Conservation (phyloP, 1,140 invertebrate species). For the Agrypnia vestita region DNA sequence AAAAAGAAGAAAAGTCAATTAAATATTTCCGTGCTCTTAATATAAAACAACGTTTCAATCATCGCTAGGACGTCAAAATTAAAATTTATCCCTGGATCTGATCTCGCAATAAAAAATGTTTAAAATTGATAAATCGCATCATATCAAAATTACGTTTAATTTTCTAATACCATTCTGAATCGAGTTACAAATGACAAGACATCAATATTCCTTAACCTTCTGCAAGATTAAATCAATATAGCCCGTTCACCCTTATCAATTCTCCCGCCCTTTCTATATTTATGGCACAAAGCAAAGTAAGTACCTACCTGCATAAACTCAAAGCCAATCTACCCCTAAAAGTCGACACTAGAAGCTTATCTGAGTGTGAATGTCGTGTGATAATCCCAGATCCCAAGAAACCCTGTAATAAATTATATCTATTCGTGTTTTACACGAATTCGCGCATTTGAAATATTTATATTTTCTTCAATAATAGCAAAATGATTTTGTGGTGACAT, state of each 20-base stretch:
- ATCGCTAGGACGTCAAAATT: too few relatives aligned
- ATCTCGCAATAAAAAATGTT: not conserved
- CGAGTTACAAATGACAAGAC: conserved; percentile 14
- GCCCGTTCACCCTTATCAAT: conserved; percentile 17
- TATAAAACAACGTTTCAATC: too few relatives aligned
- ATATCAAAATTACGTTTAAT: not conserved
- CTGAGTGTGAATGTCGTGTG: conserved; percentile 21
- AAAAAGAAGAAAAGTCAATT: too few relatives aligned
- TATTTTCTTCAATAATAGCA: too few relatives aligned
- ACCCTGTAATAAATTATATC: conserved; percentile 11
- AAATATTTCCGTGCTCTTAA: too few relatives aligned
- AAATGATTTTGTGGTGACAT: too few relatives aligned
- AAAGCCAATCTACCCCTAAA: not conserved
- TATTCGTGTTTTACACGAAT: not conserved
- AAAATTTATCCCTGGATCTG: too few relatives aligned
- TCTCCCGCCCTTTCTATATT: conserved; percentile 23
- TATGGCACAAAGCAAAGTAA: too few relatives aligned
- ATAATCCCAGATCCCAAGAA: not conserved
- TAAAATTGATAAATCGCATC: not conserved
- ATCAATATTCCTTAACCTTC: conserved; percentile 18
- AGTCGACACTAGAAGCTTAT: conserved; percentile 1
- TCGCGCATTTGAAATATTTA: too few relatives aligned
- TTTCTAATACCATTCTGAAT: not conserved
- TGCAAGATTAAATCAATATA: conserved; percentile 18
- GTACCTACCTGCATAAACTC: conserved; percentile 7